Base-by-base conservation (phyloP, 2,888 invertebrate species). In the Tupiocoris notatus region DNA sequence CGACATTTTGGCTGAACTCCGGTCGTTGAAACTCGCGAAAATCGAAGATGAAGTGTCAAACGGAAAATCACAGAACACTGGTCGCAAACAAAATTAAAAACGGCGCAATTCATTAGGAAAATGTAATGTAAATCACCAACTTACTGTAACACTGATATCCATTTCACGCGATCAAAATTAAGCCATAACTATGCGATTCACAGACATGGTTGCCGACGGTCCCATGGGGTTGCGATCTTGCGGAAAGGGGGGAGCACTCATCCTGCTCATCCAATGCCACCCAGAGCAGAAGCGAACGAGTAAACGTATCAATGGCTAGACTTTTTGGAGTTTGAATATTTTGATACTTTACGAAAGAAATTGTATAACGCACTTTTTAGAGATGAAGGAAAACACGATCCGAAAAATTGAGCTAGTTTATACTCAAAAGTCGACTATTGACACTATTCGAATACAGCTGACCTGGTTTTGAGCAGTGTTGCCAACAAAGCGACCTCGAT, bases 61-160 rank as follows among this genome's bases (percentile, higher is more conserved):
- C n/a, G n/a, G n/a, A n/a, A n/a, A n/a, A n/a, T n/a, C n/a, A n/a
- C n/a, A n/a, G n/a, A 9, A 22, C 9, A 54, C 23, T 17, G 21
- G 23, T 39, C 24, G 20, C 24, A 21, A 12, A 23, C 67, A 58
- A 16, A 23, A 67, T 18, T 6, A 23, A 23, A 21, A 21, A 20
- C 9, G 1, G 6, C 67, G 18, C 16, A 16, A 59, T 17, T 59
- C 18, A 21, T 2, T 16, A 18, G 22, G 24, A n/a, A 18, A 16
- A 57, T 24, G 39, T n/a, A 58, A 65, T 25, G 54, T 18, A 54
- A 59, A 54, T 66, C 73, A 71, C 61, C 57, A 54, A 73, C 58
- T 77, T 79, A 79, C 79, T 79, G 78, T 75, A 67, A 78, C 65
- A 75, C 61, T 73, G 63, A 67, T 59, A 77, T 79, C 79, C 79